phyloP scores from a whole-genome alignment of 1,140 invertebrate species.

The Drosophila mayri region DNA sequence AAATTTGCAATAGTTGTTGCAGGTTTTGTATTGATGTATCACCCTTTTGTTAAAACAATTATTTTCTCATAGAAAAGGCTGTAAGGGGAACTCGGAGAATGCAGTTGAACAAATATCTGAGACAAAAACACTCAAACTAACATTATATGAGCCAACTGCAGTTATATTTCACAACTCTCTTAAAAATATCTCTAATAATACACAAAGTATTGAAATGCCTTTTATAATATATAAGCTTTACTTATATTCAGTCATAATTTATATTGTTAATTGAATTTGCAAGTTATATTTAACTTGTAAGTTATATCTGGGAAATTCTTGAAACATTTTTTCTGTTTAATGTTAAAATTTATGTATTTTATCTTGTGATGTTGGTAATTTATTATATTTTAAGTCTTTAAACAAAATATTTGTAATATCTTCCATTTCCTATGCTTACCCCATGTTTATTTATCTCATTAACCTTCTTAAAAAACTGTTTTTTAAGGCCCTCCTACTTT shows the following conservation, averaged over 20 bases:
- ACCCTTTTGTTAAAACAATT: too few species aligned
- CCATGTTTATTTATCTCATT: neutral
- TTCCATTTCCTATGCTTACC: neutral
- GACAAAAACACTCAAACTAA: neutral
- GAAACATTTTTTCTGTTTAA: neutral
- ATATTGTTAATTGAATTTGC: neutral
- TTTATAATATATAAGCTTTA: neutral
- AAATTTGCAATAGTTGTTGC: neutral
- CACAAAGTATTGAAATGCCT: neutral
- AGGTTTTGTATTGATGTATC: neutral
- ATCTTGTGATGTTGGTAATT: neutral
- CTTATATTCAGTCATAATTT: neutral
- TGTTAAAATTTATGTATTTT: neutral
- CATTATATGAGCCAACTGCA: neutral
- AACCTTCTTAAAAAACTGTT: neutral
- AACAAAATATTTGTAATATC: neutral
- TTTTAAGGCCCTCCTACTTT: neutral
- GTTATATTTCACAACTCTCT: neutral
- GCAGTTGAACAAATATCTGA: slow-evolving; percentile 13
- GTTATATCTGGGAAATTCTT: too few species aligned
- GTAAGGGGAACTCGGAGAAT: neutral
- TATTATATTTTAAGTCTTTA: neutral
- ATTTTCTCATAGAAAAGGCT: neutral
- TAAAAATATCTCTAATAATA: neutral
- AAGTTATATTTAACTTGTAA: neutral